A percentile compares a stretch with the other conserved stretches of the same genome.
These are phyloP conservation scores for Ptychobarbus kaznakovi DNA, from an alignment of 2,797 vertebrate genomes.

Conservation along the genomic window DNA sequence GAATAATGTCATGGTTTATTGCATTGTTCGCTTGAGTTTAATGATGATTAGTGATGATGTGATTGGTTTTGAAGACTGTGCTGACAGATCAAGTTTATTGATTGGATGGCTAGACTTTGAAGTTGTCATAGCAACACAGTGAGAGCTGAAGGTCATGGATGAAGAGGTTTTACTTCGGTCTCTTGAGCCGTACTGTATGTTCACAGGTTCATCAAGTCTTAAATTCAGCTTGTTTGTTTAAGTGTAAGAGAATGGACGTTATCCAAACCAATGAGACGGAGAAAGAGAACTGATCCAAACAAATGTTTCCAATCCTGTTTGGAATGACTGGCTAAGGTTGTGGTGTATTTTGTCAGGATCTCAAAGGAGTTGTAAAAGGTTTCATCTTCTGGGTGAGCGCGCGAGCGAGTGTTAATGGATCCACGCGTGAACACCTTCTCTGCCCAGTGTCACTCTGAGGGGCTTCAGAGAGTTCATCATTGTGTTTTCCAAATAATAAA, in stretches of 20 bases:
- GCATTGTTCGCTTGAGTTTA: conserved; percentile 38
- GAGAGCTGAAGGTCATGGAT: conserved; percentile 41
- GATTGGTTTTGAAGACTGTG: conserved; percentile 31
- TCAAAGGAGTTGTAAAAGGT: conserved; percentile 17
- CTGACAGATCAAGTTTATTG: conserved; percentile 48
- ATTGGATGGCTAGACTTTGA: conserved; percentile 34
- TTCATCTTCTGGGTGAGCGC: conserved; percentile 7
- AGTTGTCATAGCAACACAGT: conserved; percentile 50
- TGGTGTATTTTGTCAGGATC: conserved; percentile 8
- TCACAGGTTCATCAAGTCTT: not conserved
- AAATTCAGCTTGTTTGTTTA: not conserved
- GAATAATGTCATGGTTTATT: not conserved
- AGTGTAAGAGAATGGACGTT: not conserved
- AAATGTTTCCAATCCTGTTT: not conserved
- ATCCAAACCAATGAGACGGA: not conserved
- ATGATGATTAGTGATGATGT: too few species aligned
- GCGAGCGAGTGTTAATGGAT: not conserved
- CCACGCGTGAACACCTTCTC: not conserved
- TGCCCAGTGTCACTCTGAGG: not conserved
- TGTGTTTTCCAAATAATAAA: not conserved
- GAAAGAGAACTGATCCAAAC: not conserved
- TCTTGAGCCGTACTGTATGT: not conserved
- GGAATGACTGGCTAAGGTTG: not conserved
- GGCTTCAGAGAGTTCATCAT: not conserved
- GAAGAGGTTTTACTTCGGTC: conserved; percentile 36